These are phyloP conservation scores for Zaprionus obscuricornis DNA, from an alignment of 2,888 invertebrate genomes.

Conservation along the genomic window DNA sequence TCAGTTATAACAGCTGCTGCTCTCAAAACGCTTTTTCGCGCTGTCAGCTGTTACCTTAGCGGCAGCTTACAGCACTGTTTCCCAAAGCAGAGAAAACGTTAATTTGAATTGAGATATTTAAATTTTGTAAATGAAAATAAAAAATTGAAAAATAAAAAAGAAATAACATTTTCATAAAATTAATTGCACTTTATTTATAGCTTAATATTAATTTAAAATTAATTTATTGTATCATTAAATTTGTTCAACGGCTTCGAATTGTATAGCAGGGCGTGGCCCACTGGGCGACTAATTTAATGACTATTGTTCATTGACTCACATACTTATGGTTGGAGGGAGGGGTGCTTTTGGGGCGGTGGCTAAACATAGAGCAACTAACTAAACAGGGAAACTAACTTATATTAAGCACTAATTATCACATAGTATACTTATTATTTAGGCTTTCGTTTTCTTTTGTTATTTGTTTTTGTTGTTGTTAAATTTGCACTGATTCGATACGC, in stretches of 20 bases:
- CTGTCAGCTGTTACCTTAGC: background rate
- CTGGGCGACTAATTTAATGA: slow-evolving; percentile 63
- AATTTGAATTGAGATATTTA: background rate
- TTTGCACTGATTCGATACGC: slow-evolving; percentile 53
- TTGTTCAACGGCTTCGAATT: slow-evolving; percentile 43
- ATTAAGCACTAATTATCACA: slow-evolving; percentile 73
- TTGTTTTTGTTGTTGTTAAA: slow-evolving; percentile 22
- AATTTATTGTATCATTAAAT: slow-evolving; percentile 39
- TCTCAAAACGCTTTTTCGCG: background rate
- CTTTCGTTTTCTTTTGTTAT: slow-evolving; percentile 5
- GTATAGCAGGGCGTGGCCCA: slow-evolving; percentile 9
- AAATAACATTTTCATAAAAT: slow-evolving; percentile 17
- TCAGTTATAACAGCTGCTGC: slow-evolving; percentile 1
- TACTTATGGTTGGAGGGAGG: background rate
- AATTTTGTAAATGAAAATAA: background rate
- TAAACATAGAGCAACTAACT: slow-evolving; percentile 9
- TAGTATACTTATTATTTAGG: slow-evolving; percentile 67
- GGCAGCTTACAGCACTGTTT: slow-evolving; percentile 21
- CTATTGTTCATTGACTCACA: slow-evolving; percentile 70
- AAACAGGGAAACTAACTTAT: slow-evolving; percentile 37
- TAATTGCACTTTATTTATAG: slow-evolving; percentile 64
- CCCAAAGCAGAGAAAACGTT: background rate
- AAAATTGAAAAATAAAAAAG: background rate
- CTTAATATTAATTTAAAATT: slow-evolving; percentile 24
- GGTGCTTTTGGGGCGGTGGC: slow-evolving; percentile 2